Base-by-base conservation (phyloP, 2,797 vertebrate species). In the Enteromius afrohamiltoni region DNA sequence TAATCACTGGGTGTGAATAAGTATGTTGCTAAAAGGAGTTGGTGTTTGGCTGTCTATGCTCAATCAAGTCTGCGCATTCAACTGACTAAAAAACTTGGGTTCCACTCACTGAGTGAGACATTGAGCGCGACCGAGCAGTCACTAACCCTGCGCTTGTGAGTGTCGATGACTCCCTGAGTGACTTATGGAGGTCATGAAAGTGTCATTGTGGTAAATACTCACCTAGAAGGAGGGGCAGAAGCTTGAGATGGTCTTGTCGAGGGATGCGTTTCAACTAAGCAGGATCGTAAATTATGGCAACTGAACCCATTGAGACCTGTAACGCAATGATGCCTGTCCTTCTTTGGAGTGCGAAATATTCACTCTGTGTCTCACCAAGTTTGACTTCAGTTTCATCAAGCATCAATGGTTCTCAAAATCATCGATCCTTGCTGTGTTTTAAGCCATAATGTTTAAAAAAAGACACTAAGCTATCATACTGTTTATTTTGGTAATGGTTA, bases 51-150 rank as follows among this genome's bases (percentile, higher is more conserved):
- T 62, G 60, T 71, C 51, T 58, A 77, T 71, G 80, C 82, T 84
- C 37, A 62, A 87, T 85, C 58, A 65, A 83, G 75, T 60, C 60
- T 83, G 69, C 88, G 45, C 68, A 87, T 88, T 88, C 68, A 5
- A 76, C 62, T 60, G 71, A 21, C 65, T 83, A 55, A 87, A 79
- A 87, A 83, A 83, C 71, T 77, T 87, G 31, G 62, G 82, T 83
- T 70, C 75, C 40, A 69, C 51, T 78, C 75, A 70, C 75, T 71
- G 82, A 83, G 53, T 70, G 65, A 83, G 75, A 78, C 37, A 83
- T 78, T 83, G 82, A 83, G 82, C 75, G 19, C 7, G 29, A 78
- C 74, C 19, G 6, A 49, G 49, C 82, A 77, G 82, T 77, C 75
- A 83, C 51, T 77, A 70, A 47, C 51, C 65, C 51, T 77, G 74